Conservation (phyloP, 2,113 vertebrate genomes). For the Pipa parva region DNA sequence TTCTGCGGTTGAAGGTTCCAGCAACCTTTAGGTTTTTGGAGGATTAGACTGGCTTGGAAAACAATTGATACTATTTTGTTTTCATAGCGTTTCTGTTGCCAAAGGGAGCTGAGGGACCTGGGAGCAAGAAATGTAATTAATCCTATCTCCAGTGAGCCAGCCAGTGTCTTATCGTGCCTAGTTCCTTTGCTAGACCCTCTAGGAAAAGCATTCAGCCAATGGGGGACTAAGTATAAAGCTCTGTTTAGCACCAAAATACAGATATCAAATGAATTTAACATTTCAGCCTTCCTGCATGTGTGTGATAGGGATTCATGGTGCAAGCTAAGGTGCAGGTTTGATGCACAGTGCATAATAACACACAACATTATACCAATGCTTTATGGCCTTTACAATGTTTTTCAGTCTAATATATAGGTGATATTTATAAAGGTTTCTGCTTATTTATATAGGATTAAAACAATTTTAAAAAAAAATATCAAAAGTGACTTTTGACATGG, state of each 20-base stretch:
- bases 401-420: too few species aligned
- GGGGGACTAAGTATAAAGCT: neutral
- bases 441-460: too few species aligned
- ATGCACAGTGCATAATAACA: neutral
- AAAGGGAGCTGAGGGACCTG: neutral
- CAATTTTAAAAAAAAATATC: too few species aligned
- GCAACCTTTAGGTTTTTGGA: neutral
- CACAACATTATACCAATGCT: neutral
- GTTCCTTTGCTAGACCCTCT: neutral
- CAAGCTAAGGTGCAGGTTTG: neutral
- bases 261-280: neutral
- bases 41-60: neutral
- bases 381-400: neutral
- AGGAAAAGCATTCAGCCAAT: neutral
- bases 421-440: too few species aligned
- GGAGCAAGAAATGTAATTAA: constrained; percentile 18
- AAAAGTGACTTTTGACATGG: too few species aligned
- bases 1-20: neutral
- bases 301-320: neutral
- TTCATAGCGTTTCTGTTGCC: neutral
- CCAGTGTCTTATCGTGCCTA: neutral
- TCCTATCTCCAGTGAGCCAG: constrained; percentile 14
- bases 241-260: neutral
- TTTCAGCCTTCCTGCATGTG: neutral
- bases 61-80: neutral